Evolutionary conservation across 2,113 vertebrate species (phyloP).

Genomic region (Brevimyrus niger): DNA sequence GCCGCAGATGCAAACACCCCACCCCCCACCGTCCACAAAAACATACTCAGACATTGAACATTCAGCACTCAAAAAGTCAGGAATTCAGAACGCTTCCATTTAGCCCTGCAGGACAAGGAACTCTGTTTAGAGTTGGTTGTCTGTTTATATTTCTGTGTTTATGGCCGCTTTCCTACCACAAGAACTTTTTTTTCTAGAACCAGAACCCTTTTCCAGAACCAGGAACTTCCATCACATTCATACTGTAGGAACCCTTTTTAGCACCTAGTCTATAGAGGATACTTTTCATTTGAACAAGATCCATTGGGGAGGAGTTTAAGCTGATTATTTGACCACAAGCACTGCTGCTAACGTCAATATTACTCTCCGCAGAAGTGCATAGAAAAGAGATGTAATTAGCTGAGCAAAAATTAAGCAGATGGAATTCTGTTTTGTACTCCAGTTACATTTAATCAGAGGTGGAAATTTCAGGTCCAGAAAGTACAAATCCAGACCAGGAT

Average conservation of each 20-base stretch:
- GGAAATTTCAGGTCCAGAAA: too few relatives aligned
- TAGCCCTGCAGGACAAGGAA: background rate
- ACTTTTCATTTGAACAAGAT: background rate
- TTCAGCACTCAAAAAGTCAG: background rate
- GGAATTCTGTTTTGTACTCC: background rate
- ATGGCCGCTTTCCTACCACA: background rate
- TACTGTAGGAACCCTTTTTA: background rate
- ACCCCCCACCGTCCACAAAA: background rate
- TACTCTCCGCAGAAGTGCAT: background rate
- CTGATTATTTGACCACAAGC: background rate
- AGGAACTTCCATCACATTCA: background rate
- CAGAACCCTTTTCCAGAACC: background rate
- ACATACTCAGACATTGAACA: background rate
- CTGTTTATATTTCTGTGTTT: background rate
- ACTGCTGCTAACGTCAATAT: background rate
- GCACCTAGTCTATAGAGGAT: background rate
- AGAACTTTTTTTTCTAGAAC: background rate
- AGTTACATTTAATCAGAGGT: background rate
- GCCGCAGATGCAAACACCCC: background rate
- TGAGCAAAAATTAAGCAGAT: background rate
- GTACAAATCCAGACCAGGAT: too few relatives aligned
- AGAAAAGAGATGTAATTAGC: background rate
- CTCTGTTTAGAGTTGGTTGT: background rate
- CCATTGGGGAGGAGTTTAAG: background rate
- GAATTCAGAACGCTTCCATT: background rate